Evolutionary conservation across 2,113 vertebrate genomes (phyloP).

Genomic region (Gnathonemus echidnorhynchus): DNA sequence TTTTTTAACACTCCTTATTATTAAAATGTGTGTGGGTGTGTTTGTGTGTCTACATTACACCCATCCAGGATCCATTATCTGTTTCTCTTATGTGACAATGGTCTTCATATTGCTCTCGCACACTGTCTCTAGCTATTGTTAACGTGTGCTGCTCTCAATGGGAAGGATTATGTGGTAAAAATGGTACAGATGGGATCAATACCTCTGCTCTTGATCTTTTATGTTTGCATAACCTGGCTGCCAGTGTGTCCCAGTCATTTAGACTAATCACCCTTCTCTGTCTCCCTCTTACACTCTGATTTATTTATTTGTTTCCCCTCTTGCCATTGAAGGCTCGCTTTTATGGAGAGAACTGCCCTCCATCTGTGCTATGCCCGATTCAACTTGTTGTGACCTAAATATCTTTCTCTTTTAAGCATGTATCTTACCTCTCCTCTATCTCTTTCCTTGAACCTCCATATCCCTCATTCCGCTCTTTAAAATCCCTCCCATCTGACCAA

Average conservation of each 20-base stretch:
- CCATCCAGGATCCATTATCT: background rate
- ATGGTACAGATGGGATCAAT: background rate
- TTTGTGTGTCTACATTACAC: background rate
- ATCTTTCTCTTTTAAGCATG: background rate
- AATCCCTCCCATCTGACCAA: background rate
- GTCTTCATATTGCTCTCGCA: background rate
- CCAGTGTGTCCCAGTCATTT: background rate
- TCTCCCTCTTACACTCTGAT: background rate
- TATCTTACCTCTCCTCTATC: background rate
- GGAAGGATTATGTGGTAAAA: background rate
- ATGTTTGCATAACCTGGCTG: background rate
- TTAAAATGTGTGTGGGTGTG: background rate
- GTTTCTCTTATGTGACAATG: background rate
- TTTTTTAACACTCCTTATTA: background rate
- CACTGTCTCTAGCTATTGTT: background rate
- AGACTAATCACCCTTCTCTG: conserved; percentile 2
- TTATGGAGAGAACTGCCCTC: background rate
- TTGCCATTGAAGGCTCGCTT: background rate
- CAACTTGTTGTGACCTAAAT: background rate
- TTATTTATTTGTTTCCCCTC: background rate
- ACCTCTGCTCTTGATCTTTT: background rate
- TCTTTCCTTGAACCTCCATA: background rate
- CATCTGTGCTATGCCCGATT: background rate
- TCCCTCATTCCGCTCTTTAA: background rate
- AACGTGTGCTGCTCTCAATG: background rate